Evolutionary conservation across 2,888 invertebrate genomes (phyloP), one percentile per base, ranked within the genome.

Genomic region (Ectropis crepuscularia): DNA sequence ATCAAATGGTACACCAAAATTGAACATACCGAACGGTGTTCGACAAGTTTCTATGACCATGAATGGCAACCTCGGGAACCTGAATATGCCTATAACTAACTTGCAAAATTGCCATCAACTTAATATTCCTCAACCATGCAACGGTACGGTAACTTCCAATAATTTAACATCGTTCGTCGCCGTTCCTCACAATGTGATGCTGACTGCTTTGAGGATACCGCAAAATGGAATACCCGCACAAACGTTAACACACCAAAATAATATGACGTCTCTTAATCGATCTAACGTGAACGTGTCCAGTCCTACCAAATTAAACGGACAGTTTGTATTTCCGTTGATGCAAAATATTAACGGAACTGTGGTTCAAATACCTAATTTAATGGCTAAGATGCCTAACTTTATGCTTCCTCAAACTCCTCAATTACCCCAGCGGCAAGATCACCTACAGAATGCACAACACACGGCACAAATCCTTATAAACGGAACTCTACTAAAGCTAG

Each of bases 331-430:
- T 80, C 94, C 94, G 2, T 86, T 95, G 50, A 85, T 95, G 82
- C 94, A 95, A 73, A 95, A 95, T 86, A 87, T 93, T 62, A 93
- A 93, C 63, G 93, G 93, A 63, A 85, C 93, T 49, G 90, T 95
- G 65, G 94, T 95, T 71, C 95, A 95, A 87, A 91, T 95, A 86
- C 95, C 94, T 62, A 94, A 94, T 77, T 80, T 95, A 62, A 89
- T 95, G 85, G 89, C 94, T 6, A 93, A 94, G 77, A 92, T 93
- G 82, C 93, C 94, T 51, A 94, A 94, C 80, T 93, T 87, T 69
- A 87, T 93, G 60, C 85, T 93, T 70, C 92, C 93, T 47, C 87
- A 87, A 82, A 78, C 83, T 64, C 69, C 88, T 66, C 87, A 92
- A 63, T 80, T 87, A 36, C 67, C 85, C 12, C 87, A 86, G 70